These are phyloP conservation scores for Dione juno DNA, from an alignment of 2,888 invertebrate species.

Conservation along the genomic window DNA sequence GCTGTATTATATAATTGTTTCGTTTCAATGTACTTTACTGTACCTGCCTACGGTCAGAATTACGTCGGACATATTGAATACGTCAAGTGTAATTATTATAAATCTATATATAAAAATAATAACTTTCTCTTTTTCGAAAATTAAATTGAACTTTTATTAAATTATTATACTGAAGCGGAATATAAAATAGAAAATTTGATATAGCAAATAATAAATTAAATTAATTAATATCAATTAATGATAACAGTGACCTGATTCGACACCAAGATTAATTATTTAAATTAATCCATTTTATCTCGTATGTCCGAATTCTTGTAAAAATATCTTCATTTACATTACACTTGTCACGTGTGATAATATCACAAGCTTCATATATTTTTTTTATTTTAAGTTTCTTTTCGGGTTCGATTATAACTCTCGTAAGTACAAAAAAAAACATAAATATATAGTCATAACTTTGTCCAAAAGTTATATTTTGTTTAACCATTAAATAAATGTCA, in stretches of 20 bases:
- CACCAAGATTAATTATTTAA: not conserved
- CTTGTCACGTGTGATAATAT: not conserved
- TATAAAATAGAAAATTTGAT: not conserved
- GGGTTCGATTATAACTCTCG: no score
- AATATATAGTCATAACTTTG: no score
- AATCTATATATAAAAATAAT: no score
- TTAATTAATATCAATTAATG: conserved; percentile 7
- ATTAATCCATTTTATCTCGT: not conserved
- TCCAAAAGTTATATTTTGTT: no score
- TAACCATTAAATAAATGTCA: not conserved
- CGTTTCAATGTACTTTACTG: no score
- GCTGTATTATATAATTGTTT: no score
- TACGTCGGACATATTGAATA: no score
- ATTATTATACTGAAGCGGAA: not conserved
- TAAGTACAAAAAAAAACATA: no score
- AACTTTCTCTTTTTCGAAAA: not conserved
- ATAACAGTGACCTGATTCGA: not conserved
- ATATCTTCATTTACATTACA: not conserved
- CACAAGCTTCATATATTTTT: not conserved
- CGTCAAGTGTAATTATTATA: no score
- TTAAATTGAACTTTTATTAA: no score
- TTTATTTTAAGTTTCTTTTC: not conserved
- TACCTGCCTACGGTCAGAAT: no score
- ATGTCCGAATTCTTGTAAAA: not conserved
- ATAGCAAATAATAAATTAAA: not conserved